Conservation (phyloP, 2,113 vertebrate species). For the Istiophorus platypterus region DNA sequence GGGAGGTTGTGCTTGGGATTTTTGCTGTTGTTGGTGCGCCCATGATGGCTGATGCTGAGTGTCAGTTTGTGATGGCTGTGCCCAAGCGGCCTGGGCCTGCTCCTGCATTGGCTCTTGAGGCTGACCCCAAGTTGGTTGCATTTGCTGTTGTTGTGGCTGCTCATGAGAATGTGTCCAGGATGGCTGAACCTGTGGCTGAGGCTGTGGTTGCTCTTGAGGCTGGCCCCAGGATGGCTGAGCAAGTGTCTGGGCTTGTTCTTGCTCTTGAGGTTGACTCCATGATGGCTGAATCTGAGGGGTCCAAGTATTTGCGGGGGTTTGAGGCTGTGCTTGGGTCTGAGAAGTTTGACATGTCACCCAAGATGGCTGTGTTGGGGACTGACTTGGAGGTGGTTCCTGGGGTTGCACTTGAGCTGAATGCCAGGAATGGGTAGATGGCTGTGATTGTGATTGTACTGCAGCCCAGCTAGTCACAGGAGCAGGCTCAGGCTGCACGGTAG, state of each 20-base stretch:
- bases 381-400: conserved; percentile 62
- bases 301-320: conserved; percentile 69
- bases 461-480: conserved; percentile 64
- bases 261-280: conserved; percentile 69
- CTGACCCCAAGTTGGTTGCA: conserved; percentile 71
- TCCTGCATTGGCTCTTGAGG: conserved; percentile 71
- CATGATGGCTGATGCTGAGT: conserved; percentile 71
- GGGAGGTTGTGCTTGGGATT: conserved; percentile 61
- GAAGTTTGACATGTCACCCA: conserved; percentile 66
- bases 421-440: conserved; percentile 70
- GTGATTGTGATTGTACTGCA: conserved; percentile 60
- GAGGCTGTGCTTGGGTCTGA: conserved; percentile 67
- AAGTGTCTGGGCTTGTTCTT: conserved; percentile 47
- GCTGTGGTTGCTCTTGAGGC: conserved; percentile 53
- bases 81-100: conserved; percentile 72
- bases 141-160: conserved; percentile 65
- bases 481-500: conserved; percentile 61
- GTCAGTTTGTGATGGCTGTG: conserved; percentile 66
- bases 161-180: conserved; percentile 63
- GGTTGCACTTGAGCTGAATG: conserved; percentile 65
- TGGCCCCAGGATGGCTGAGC: conserved; percentile 67
- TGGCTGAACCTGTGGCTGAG: conserved; percentile 68
- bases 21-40: conserved; percentile 72
- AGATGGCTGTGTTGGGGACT: conserved; percentile 63
- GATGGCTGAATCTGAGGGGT: conserved; percentile 57